Evolutionary conservation across 53 echinoderm and acorn worm species (phyloP).

Genomic region (Paelopatides confundens): DNA sequence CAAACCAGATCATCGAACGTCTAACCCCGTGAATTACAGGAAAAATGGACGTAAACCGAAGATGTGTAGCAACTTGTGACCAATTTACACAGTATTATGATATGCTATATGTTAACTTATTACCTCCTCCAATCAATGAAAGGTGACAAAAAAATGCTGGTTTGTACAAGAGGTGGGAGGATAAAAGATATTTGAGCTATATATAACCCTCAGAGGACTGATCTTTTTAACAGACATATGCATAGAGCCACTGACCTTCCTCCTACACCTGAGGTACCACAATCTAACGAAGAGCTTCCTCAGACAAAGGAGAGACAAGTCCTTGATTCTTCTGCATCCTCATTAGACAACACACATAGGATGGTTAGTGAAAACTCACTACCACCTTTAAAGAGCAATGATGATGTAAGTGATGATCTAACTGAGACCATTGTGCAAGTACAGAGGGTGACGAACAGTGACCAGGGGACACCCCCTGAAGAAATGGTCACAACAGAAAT

Average conservation of each 20-base stretch:
- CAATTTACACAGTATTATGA: too few species aligned
- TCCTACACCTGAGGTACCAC: not conserved
- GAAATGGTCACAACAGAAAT: not conserved
- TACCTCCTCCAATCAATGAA: too few species aligned
- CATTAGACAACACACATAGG: not conserved
- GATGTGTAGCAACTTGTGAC: too few species aligned
- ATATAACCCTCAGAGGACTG: too few species aligned
- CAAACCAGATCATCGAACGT: too few species aligned
- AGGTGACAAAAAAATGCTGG: too few species aligned
- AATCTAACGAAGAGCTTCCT: not conserved
- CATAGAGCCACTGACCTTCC: conserved; percentile 9
- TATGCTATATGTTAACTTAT: too few species aligned
- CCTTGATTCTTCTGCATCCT: not conserved
- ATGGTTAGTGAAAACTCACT: not conserved
- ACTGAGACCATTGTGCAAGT: too few species aligned
- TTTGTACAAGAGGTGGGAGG: too few species aligned
- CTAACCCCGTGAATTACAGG: too few species aligned
- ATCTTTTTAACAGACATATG: not conserved
- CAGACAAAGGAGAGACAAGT: not conserved
- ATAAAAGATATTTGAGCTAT: too few species aligned
- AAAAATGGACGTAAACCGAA: too few species aligned
- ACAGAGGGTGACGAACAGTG: not conserved
- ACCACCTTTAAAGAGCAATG: not conserved
- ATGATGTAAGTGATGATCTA: not conserved
- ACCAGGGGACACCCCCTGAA: not conserved